Conservation (phyloP, 2,113 vertebrate genomes). For the Salvelinus namaycush region DNA sequence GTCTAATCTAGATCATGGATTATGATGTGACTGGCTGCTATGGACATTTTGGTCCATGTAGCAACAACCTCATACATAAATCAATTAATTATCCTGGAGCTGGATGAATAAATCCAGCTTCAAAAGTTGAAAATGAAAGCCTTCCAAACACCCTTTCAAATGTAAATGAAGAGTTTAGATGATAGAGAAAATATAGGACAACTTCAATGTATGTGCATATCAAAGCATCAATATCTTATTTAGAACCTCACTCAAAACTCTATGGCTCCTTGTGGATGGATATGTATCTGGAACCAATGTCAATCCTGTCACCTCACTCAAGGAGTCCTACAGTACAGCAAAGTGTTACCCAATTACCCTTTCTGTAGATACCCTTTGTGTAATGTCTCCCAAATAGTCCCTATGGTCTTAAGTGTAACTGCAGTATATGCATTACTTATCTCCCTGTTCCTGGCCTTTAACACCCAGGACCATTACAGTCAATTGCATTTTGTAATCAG, state of each 20-base stretch:
- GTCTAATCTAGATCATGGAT: too few species aligned
- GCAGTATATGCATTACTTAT: conserved; percentile 1
- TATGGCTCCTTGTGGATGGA: background rate
- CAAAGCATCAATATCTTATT: background rate
- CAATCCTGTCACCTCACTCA: background rate
- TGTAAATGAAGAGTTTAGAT: background rate
- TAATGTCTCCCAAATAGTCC: background rate
- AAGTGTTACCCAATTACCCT: too few species aligned
- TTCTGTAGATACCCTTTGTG: background rate
- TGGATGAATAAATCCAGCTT: background rate
- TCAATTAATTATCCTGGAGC: background rate
- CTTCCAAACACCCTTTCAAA: background rate
- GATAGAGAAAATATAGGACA: background rate
- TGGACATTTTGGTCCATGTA: too few species aligned
- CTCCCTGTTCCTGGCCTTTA: conserved; percentile 50
- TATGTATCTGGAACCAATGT: background rate
- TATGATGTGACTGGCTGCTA: too few species aligned
- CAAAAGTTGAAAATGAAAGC: conserved; percentile 1
- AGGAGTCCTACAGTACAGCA: too few species aligned
- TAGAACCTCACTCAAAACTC: background rate
- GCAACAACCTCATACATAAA: background rate
- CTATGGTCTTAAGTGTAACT: background rate
- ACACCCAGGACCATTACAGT: conserved; percentile 51
- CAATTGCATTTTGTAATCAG: conserved; percentile 69
- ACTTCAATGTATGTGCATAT: background rate